phyloP scores from a whole-genome alignment of 2,797 vertebrate genomes.

The Acipenser transmontanus region DNA sequence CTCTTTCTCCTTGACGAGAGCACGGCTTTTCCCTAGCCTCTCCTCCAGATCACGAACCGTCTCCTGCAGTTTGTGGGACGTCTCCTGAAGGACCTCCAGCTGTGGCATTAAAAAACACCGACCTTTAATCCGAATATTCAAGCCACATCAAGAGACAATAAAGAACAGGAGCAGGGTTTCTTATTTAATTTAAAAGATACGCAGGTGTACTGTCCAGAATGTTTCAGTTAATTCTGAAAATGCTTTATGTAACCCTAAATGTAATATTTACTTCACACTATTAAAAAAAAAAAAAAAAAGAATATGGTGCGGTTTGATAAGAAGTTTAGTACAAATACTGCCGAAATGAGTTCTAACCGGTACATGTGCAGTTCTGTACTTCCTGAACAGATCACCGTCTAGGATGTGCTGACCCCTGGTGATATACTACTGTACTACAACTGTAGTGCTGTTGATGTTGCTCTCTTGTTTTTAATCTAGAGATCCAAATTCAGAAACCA shows the following conservation, averaged over 20 bases:
- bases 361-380: too few relatives aligned
- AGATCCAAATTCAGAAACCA: too few relatives aligned
- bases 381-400: neutral
- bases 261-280: too few relatives aligned
- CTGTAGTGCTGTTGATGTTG: neutral
- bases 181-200: neutral
- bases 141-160: too few relatives aligned
- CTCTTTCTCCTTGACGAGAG: constrained; percentile 68
- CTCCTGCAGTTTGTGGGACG: constrained; percentile 52
- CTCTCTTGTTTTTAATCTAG: too few relatives aligned
- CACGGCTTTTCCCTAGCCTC: constrained; percentile 49
- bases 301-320: too few relatives aligned
- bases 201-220: neutral
- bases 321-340: too few relatives aligned
- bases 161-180: too few relatives aligned
- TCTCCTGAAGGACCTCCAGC: constrained; percentile 62
- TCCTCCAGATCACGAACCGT: constrained; percentile 62
- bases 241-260: too few relatives aligned
- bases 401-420: constrained; percentile 25
- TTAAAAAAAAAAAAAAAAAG: too few relatives aligned
- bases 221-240: too few relatives aligned
- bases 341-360: too few relatives aligned
- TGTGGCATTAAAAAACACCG: constrained; percentile 21
- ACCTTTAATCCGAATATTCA: constrained; percentile 1
- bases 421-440: constrained; percentile 12